Conservation (phyloP, 2,888 invertebrate genomes). For the Alitta virens region DNA sequence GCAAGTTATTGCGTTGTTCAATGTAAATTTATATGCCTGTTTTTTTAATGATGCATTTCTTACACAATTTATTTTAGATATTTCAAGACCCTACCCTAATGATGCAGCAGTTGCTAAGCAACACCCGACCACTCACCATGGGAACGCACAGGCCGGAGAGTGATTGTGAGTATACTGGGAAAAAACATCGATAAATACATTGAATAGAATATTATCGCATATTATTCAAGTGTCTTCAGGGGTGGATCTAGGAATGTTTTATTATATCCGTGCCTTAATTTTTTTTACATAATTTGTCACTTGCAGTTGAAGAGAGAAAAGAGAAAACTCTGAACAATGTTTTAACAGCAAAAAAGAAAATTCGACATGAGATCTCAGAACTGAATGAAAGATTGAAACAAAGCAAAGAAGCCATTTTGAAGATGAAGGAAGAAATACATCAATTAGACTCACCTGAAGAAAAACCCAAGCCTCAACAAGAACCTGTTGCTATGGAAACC, state of each 20-base stretch:
- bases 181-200: no score
- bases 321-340: slow-evolving; percentile 76
- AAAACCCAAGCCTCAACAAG: slow-evolving; percentile 1
- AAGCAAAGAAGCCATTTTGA: slow-evolving; percentile 65
- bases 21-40: no score
- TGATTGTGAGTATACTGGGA: slow-evolving; percentile 68
- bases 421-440: slow-evolving; percentile 67
- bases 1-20: no score
- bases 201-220: no score
- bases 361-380: slow-evolving; percentile 53
- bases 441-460: slow-evolving; percentile 63
- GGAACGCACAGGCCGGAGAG: slow-evolving; percentile 81
- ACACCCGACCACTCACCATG: slow-evolving; percentile 69
- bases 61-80: no score
- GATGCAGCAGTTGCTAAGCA: slow-evolving; percentile 84
- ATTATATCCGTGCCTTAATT: no score
- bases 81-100: slow-evolving; percentile 61
- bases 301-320: slow-evolving; percentile 76
- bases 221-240: no score
- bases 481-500: no score
- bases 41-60: no score
- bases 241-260: no score
- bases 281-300: no score
- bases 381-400: slow-evolving; percentile 53
- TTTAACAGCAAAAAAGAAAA: slow-evolving; percentile 71